phyloP scores from a whole-genome alignment of 2,888 invertebrate species.

The Hartigia nigra region DNA sequence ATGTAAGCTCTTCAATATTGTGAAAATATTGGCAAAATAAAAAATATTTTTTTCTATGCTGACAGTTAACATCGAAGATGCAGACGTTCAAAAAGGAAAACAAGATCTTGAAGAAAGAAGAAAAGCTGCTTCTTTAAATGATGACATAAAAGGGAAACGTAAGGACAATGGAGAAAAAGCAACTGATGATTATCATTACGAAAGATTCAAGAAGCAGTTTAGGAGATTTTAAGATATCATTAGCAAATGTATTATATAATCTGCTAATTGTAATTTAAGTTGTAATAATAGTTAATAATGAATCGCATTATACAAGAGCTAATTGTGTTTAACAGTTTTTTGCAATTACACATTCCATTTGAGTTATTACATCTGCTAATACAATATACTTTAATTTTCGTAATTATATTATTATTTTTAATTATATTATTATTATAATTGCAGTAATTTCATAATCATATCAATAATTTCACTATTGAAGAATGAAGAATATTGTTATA shows the following conservation, averaged over 20 bases:
- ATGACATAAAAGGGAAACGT: conserved; percentile 70
- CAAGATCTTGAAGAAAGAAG: conserved; percentile 70
- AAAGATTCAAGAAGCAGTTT: conserved; percentile 96
- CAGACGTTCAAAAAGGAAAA: conserved; percentile 72
- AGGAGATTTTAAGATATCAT: conserved; percentile 75
- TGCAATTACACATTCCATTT: neutral
- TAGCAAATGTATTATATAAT: neutral
- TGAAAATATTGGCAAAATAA: neutral
- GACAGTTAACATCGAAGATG: conserved; percentile 86
- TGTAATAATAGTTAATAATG: neutral
- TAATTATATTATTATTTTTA: no score
- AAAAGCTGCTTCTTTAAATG: conserved; percentile 53
- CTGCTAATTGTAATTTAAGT: neutral
- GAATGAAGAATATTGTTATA: neutral
- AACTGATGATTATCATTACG: conserved; percentile 97
- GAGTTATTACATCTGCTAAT: neutral
- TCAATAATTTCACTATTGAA: neutral
- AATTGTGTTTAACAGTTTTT: neutral
- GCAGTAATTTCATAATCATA: neutral
- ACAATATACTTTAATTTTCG: no score
- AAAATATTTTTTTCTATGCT: neutral
- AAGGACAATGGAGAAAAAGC: conserved; percentile 87
- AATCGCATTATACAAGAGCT: neutral
- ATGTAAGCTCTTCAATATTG: conserved; percentile 71
- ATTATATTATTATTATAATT: no score